phyloP scores from a whole-genome alignment of 2,888 invertebrate species.

The Neoitamus cyanurus region DNA sequence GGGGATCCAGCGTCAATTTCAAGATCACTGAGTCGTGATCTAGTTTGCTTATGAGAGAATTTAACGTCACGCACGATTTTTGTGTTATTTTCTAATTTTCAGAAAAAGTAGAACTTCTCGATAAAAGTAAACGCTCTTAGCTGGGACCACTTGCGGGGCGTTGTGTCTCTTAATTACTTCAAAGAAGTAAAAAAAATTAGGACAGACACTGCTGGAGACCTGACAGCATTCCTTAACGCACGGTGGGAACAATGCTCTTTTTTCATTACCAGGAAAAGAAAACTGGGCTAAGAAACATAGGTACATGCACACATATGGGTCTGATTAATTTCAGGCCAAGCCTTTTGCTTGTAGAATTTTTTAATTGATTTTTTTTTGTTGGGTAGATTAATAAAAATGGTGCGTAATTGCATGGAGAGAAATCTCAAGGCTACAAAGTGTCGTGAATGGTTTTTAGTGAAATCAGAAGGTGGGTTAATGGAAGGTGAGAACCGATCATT shows the following conservation, averaged over 20 bases:
- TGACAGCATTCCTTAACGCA: not conserved
- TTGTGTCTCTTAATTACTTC: not conserved
- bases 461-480: not conserved
- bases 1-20: not conserved
- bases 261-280: not conserved
- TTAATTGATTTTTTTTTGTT: not conserved
- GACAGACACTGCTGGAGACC: not conserved
- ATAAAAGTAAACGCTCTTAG: not conserved
- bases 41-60: not conserved
- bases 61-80: constrained; percentile 24
- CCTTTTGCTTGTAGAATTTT: not conserved
- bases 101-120: constrained; percentile 1
- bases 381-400: not conserved
- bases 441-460: not conserved
- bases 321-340: not conserved
- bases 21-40: constrained; percentile 10
- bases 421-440: not conserved
- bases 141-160: not conserved
- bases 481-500: not conserved
- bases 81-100: constrained; percentile 4
- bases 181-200: not conserved
- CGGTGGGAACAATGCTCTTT: not conserved
- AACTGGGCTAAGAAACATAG: not conserved
- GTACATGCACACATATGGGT: not conserved
- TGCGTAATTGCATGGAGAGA: not conserved